phyloP scores from a whole-genome alignment of 2,888 invertebrate genomes.

The Isoperla grammatica region DNA sequence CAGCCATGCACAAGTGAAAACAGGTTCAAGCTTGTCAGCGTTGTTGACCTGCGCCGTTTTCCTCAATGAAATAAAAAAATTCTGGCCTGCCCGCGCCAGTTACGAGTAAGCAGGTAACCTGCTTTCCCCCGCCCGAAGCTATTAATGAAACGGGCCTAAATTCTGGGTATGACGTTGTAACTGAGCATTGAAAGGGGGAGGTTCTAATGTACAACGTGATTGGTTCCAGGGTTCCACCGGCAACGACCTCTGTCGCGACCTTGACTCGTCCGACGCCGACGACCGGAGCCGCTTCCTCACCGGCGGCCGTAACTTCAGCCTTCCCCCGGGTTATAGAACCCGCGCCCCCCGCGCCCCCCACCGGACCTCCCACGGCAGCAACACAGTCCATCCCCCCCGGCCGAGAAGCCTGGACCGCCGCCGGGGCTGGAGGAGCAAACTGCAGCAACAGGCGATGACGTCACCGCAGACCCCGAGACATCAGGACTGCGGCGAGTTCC shows the following conservation, averaged over 20 bases:
- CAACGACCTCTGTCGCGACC: constrained; percentile 36
- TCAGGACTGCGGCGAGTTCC: constrained; percentile 56
- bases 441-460: constrained; percentile 13
- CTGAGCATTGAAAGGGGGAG: too few species aligned
- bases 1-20: too few species aligned
- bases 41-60: too few species aligned
- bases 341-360: constrained; percentile 46
- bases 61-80: too few species aligned
- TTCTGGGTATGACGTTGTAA: too few species aligned
- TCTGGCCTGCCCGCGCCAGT: too few species aligned
- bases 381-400: constrained; percentile 44
- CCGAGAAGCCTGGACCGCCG: constrained; percentile 44
- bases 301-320: constrained; percentile 33
- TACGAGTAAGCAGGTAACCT: too few species aligned
- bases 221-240: constrained; percentile 34
- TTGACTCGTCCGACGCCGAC: constrained; percentile 37
- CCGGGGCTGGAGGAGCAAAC: constrained; percentile 36
- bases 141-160: too few species aligned
- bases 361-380: constrained; percentile 41
- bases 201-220: too few species aligned
- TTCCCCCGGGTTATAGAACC: constrained; percentile 33
- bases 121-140: too few species aligned
- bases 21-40: too few species aligned
- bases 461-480: constrained; percentile 19
- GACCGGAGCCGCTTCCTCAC: constrained; percentile 30